These are phyloP conservation scores for Harpagus bidentatus DNA, from an alignment of 2,113 vertebrate genomes.

Conservation along the genomic window DNA sequence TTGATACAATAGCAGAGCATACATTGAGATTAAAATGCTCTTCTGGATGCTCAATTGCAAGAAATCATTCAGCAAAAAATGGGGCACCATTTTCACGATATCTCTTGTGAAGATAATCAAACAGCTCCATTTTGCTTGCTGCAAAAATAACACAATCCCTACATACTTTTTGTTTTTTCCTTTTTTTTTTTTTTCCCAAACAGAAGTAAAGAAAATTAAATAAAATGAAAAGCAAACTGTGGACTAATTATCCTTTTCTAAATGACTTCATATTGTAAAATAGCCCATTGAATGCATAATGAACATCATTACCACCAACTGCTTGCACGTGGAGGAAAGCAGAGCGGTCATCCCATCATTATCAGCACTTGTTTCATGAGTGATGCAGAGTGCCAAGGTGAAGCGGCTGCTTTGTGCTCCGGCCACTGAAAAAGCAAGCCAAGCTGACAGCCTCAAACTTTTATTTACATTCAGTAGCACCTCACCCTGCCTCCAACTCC, in stretches of 20 bases:
- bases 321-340: constrained; percentile 23
- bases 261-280: constrained; percentile 66
- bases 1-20: constrained; percentile 72
- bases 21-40: constrained; percentile 75
- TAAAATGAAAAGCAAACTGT: constrained; percentile 69
- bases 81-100: constrained; percentile 40
- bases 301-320: constrained; percentile 44
- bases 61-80: constrained; percentile 67
- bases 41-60: constrained; percentile 68
- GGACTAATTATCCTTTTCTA: constrained; percentile 70
- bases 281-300: constrained; percentile 54
- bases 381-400: not conserved
- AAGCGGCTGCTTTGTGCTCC: not conserved
- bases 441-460: not conserved
- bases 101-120: constrained; percentile 30
- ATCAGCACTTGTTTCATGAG: not conserved
- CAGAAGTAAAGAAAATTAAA: constrained; percentile 71
- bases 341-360: constrained; percentile 14
- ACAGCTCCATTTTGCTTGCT: constrained; percentile 50
- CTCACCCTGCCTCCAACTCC: not conserved
- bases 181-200: not conserved
- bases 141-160: constrained; percentile 54
- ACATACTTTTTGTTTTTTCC: not conserved
- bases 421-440: not conserved
- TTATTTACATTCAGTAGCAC: not conserved